Evolutionary conservation across 2,797 vertebrate species (phyloP), one percentile per base, ranked within the genome.

Genomic region (Amazona ochrocephala): DNA sequence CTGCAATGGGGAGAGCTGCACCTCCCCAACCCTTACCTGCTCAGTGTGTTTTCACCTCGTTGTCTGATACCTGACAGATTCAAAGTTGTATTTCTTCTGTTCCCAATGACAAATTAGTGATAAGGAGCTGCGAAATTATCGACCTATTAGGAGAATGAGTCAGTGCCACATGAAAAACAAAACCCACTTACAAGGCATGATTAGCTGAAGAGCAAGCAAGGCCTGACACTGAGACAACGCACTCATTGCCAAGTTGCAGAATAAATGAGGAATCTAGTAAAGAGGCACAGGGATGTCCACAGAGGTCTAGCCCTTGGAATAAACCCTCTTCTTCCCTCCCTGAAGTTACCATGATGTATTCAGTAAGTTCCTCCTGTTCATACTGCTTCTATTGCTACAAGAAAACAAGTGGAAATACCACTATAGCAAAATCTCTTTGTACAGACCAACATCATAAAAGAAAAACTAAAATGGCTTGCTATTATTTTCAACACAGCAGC

Each of bases 151-250:
- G 12, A 86, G 61, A 96, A 94, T 74, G 74, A 96, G 83, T 91
- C 94, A 95, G 67, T 91, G 83, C 64, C 67, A 91, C 85, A 80
- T 3, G 85, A 93, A 96, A 97, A 97, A 64, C 65, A 93, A 96
- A 96, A 90, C 77, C 74, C 83, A 94, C 77, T 94, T 84, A 86
- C 54, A 94, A 90, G 60, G 74, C 42, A 84, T 2, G 37, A 94
- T 94, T 20, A 95, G 67, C 44, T 84, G 56, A 88, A 95, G 71
- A 94, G 53, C 41, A 71, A 95, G 50, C 41, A 68, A 84, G 24
- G 68, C 29, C 79, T 51, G 64, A 89, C 54, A 83, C 44, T 26
- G 42, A 93, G 71, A 75, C 66, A 90, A 60, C 29, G 73, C 5
- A 3, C 30, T 41, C 85, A 51, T 7, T 53, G 47, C 82, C 85